Base-by-base conservation (phyloP, 2,113 vertebrate species). In the Callopanchax toddi region DNA sequence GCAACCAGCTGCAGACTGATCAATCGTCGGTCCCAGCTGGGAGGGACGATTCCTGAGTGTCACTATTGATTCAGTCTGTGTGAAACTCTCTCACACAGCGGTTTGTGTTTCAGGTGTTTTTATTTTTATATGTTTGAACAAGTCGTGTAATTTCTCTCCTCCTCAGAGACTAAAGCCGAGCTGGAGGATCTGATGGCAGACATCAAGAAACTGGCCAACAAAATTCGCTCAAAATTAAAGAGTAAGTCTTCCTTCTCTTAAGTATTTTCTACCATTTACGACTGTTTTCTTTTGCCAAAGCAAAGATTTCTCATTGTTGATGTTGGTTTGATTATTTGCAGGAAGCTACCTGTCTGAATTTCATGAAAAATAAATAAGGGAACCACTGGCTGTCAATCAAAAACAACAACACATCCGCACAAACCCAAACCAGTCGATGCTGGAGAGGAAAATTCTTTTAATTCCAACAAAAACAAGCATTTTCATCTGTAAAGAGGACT, bases 151-250 rank as follows among this genome's bases (percentile, higher is more conserved):
- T 26, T 5, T 52, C 23, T 81, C 43, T 76, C 36, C 42, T 71
- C 84, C 62, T 75, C 81, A 99, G 97, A 96, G 90, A 98, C 96
- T 0, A 98, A 99, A 86, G 94, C 89, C 10, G 97, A 99, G 53
- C 89, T 98, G 78, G 96, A 99, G 59, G 95, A 97, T 61, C 91
- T 98, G 52, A 97, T 98, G 96, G 93, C 94, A 0, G 95, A 98
- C 85, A 98, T 99, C 53, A 99, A 99, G 91, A 97, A 95, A 89
- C 92, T 97, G 0, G 97, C 97, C 2, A 98, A 98, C 90, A 96
- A 96, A 94, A 93, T 98, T 34, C 97, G 96, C 83, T 97, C 96
- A 87, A 97, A 98, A 81, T 91, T 99, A 90, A 98, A 98, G 91
- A 94, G 97, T 98, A 83, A 97, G 96, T 95, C 42, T 10, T 46